phyloP scores from a whole-genome alignment of 2,113 vertebrate species.

The Aegotheles bennettii region DNA sequence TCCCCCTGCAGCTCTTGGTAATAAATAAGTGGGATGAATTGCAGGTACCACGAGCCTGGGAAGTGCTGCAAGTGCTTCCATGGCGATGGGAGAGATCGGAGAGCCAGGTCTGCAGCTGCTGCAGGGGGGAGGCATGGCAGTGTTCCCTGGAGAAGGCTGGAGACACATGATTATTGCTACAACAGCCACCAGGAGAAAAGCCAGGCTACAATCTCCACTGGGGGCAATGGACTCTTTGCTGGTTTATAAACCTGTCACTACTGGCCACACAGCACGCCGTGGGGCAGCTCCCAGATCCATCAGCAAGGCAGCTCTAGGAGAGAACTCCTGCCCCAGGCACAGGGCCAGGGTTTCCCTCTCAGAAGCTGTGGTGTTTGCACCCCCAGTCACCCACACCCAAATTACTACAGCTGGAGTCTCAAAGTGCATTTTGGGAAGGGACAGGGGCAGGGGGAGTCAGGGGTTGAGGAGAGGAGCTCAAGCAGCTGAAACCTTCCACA shows the following conservation, averaged over 20 bases:
- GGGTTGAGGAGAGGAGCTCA: neutral
- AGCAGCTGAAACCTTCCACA: neutral
- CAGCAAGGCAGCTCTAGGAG: neutral
- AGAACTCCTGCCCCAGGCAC: neutral
- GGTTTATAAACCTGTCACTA: neutral
- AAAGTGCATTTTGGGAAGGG: neutral
- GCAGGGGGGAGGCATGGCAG: neutral
- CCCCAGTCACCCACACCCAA: neutral
- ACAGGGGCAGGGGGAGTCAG: accelerated
- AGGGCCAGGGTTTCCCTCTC: neutral
- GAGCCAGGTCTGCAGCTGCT: neutral
- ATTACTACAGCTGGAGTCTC: neutral
- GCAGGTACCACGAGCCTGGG: neutral
- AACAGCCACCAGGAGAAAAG: neutral
- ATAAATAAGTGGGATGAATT: neutral
- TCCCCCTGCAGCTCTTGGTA: neutral
- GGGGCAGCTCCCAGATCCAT: neutral
- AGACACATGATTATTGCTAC: neutral
- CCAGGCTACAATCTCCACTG: neutral
- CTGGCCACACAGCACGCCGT: neutral
- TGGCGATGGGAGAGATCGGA: neutral
- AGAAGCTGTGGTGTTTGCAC: neutral
- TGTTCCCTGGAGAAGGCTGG: neutral
- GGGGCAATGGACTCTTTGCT: neutral
- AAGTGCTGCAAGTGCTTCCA: neutral